Conservation (phyloP, 1,140 invertebrate species). For the Theocolax elegans region DNA sequence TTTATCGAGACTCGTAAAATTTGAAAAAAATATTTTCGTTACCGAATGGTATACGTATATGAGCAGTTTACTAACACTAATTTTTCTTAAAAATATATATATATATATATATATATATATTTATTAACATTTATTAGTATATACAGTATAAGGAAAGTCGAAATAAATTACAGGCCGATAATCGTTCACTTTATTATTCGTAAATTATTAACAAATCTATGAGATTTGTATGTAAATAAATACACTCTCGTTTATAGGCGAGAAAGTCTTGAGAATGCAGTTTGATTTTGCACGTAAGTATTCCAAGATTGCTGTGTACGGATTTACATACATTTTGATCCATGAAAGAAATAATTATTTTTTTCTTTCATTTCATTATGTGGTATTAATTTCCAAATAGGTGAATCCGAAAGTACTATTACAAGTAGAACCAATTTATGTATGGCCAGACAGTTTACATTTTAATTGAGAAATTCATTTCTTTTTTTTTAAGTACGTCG, state of each 20-base stretch:
- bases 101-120: too few species aligned
- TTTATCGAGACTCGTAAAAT: too few species aligned
- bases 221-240: neutral
- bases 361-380: neutral
- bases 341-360: conserved; percentile 1
- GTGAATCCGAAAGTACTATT: neutral
- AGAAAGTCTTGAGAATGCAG: neutral
- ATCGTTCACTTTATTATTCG: neutral
- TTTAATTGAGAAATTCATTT: neutral
- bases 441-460: conserved; percentile 1
- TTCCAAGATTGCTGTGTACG: too few species aligned
- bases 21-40: too few species aligned
- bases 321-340: neutral
- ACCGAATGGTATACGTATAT: too few species aligned
- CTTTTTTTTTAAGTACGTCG: too few species aligned
- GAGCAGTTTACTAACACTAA: too few species aligned
- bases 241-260: neutral
- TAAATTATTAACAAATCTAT: neutral
- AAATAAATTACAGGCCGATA: neutral
- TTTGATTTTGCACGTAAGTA: neutral
- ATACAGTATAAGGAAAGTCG: neutral
- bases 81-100: too few species aligned
- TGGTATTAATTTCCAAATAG: neutral
- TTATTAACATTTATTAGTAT: too few species aligned
- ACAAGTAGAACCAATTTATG: neutral